These are phyloP conservation scores for Chionis minor DNA, from an alignment of 2,113 vertebrate species.

Conservation along the genomic window DNA sequence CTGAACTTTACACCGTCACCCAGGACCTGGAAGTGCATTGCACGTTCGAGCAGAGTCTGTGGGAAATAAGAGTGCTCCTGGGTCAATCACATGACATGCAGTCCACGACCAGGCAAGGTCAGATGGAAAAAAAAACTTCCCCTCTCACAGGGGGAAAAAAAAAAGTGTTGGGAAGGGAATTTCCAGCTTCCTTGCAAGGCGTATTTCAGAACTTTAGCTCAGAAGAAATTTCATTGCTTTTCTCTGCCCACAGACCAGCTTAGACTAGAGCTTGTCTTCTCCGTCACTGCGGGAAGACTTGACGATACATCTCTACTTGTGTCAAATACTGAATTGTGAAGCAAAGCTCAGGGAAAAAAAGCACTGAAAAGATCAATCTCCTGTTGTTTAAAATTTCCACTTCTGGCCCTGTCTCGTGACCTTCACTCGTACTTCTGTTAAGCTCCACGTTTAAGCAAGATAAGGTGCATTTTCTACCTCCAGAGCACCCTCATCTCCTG, in stretches of 20 bases:
- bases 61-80: background rate
- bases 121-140: background rate
- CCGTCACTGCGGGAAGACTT: background rate
- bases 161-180: background rate
- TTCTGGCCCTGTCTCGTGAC: background rate
- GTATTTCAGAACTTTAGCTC: background rate
- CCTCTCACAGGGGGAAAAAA: background rate
- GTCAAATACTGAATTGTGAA: background rate
- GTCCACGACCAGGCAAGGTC: background rate
- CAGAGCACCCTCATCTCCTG: background rate
- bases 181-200: background rate
- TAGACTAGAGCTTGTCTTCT: background rate
- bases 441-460: background rate
- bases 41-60: background rate
- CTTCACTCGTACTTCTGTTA: background rate
- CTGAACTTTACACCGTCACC: background rate
- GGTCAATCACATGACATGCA: background rate
- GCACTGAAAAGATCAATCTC: background rate
- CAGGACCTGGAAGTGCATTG: background rate
- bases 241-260: background rate
- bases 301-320: background rate
- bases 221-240: background rate
- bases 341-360: background rate
- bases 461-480: background rate
- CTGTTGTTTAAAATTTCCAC: background rate